Base-by-base conservation (phyloP, 2,888 invertebrate genomes). In the Tricholauxania praeusta region DNA sequence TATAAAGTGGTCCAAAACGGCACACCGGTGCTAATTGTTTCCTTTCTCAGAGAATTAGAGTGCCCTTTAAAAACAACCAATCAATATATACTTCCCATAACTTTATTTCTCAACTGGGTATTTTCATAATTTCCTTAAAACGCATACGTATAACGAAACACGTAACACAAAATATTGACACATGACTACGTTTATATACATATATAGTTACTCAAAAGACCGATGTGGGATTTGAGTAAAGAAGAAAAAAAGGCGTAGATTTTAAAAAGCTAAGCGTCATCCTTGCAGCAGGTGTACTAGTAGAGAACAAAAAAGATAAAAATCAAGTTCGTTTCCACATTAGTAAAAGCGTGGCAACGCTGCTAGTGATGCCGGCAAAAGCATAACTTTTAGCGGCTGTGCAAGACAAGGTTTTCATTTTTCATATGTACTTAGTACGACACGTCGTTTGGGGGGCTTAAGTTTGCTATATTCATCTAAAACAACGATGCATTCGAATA, bases 121-220 rank as follows among this genome's bases (percentile, higher is more conserved):
- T 7, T 39, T 39, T 39, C 39, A 39, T 39, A 39, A 39, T 39
- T 39, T 39, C 39, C 10, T 39, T 39, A 39, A 39, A 39, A 17
- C 39, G 52, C 10, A 32, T 12, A 8, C 55, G 10, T 51, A 17
- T 17, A 32, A 19, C 49, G 15, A 47, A 53, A 14, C 49, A 48
- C 59, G 55, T 39, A 17, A 57, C 55, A 47, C 67, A 22, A 68
- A 68, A 68, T 57, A 68, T 68, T 68, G 68, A 68, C 68, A 68
- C 22, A 68, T 48, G 48, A 64, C 64, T 51, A 64, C 57, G 59
- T 64, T 51, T 14, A 64, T 28, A 28, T 4, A 28, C 28, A 28
- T 4, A 28, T 4, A 28, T 22, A 49, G 64, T 64, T 51, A 64
- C 22, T 64, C 51, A 51, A 64, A 64, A 49, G 64, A 49, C 64